Evolutionary conservation across 2,113 vertebrate species (phyloP).

Genomic region (Sorex fumeus): DNA sequence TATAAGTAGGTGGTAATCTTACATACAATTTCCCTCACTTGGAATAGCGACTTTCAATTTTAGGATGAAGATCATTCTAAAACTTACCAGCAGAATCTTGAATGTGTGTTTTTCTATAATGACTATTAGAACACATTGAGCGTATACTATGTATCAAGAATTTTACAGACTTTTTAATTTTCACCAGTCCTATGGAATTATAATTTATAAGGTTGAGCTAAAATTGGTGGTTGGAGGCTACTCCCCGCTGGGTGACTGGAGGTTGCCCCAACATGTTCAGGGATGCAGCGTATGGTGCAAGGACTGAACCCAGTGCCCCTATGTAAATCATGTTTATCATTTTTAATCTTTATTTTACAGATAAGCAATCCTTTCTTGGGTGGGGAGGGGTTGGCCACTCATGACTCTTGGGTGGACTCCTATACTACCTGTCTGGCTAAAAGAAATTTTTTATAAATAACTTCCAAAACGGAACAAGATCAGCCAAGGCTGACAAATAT

Average conservation of each 20-base stretch:
- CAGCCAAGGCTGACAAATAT: neutral
- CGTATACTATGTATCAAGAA: neutral
- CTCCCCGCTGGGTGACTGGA: too few species aligned
- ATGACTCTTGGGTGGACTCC: too few species aligned
- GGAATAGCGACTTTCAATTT: slow-evolving; percentile 9
- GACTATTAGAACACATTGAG: neutral
- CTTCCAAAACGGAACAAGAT: neutral
- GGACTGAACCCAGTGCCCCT: too few species aligned
- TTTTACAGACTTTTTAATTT: slow-evolving; percentile 39
- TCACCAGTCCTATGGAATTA: neutral
- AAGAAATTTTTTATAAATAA: neutral
- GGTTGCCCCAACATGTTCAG: too few species aligned
- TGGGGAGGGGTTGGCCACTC: too few species aligned
- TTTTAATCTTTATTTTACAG: too few species aligned
- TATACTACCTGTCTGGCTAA: too few species aligned
- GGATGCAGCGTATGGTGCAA: too few species aligned
- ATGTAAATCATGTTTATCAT: too few species aligned
- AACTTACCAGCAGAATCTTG: neutral
- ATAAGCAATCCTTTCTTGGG: too few species aligned
- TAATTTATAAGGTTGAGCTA: neutral
- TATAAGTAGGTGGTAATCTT: too few species aligned
- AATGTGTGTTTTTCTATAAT: neutral
- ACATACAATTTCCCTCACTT: neutral
- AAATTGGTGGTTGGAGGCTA: too few species aligned
- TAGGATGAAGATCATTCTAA: neutral